Conservation (phyloP, 2,888 invertebrate genomes). For the Galerucella pusilla region DNA sequence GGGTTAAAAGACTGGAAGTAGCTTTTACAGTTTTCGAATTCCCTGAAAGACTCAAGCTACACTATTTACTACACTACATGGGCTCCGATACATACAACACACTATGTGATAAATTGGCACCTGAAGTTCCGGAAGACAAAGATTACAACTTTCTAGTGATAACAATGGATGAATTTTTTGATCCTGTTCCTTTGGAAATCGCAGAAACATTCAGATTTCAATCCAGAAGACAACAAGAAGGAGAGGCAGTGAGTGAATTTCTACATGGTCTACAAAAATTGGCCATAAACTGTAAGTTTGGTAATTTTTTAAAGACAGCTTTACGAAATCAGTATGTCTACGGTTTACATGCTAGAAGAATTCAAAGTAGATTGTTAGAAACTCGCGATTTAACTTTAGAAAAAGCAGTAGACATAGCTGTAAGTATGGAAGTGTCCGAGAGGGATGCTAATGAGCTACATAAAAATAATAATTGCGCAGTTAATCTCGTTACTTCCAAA, state of each 20-base stretch:
- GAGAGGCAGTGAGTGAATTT: constrained; percentile 44
- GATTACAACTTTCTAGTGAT: constrained; percentile 25
- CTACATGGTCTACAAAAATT: no score
- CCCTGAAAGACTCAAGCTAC: constrained; percentile 11
- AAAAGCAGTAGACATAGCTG: no score
- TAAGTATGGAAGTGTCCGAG: no score
- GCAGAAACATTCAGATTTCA: constrained; percentile 49
- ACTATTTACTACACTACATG: constrained; percentile 37
- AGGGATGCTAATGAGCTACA: no score
- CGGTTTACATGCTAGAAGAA: constrained; percentile 33
- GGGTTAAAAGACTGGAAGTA: constrained; percentile 36
- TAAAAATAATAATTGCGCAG: neutral
- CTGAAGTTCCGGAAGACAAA: constrained; percentile 21
- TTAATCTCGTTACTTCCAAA: constrained; percentile 1
- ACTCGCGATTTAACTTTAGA: no score
- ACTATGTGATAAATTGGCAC: constrained; percentile 38
- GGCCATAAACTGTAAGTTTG: no score
- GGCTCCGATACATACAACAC: constrained; percentile 20
- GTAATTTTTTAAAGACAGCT: constrained; percentile 29
- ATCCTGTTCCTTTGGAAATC: constrained; percentile 6
- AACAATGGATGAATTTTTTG: neutral
- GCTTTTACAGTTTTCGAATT: constrained; percentile 34
- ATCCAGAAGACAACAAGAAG: constrained; percentile 47
- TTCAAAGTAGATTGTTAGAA: no score
- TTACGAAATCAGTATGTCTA: no score